Evolutionary conservation across 2,797 vertebrate genomes (phyloP).

Genomic region (Urocyon cinereoargenteus): DNA sequence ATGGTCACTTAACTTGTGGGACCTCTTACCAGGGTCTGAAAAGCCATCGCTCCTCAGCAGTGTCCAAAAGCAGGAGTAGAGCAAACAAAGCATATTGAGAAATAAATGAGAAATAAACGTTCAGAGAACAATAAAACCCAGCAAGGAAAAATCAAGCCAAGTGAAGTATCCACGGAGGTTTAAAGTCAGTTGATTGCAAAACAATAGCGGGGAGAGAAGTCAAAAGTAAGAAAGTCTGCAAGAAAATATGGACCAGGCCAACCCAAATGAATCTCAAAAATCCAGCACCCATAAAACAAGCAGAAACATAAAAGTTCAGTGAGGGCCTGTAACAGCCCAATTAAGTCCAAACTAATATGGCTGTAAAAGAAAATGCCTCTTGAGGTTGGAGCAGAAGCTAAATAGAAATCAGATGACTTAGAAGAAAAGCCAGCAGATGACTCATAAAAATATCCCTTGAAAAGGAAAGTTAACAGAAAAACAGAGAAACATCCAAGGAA

Average conservation of each 20-base stretch:
- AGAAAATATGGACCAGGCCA: constrained; percentile 33
- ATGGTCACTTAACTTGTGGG: background rate
- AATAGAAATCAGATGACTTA: constrained; percentile 75
- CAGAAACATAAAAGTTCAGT: constrained; percentile 23
- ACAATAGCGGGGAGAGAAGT: background rate
- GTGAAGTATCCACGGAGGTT: background rate
- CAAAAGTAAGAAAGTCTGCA: background rate
- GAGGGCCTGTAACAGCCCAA: background rate
- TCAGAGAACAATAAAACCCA: constrained; percentile 7
- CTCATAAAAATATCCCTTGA: constrained; percentile 48
- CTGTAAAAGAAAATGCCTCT: background rate
- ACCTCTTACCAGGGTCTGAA: background rate
- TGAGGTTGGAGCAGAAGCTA: constrained; percentile 62
- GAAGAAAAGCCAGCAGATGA: constrained; percentile 52
- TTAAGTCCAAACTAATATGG: background rate
- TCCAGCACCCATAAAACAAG: background rate
- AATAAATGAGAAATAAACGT: constrained; percentile 36
- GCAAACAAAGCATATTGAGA: background rate
- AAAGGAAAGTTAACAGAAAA: constrained; percentile 66
- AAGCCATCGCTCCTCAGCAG: background rate
- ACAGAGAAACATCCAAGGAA: constrained; percentile 32
- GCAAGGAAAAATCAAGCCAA: background rate
- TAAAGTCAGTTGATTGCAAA: constrained; percentile 18
- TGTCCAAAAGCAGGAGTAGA: background rate
- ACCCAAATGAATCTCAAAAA: background rate